Conservation (phyloP, 2,888 invertebrate species). For the Phaedon cochleariae region DNA sequence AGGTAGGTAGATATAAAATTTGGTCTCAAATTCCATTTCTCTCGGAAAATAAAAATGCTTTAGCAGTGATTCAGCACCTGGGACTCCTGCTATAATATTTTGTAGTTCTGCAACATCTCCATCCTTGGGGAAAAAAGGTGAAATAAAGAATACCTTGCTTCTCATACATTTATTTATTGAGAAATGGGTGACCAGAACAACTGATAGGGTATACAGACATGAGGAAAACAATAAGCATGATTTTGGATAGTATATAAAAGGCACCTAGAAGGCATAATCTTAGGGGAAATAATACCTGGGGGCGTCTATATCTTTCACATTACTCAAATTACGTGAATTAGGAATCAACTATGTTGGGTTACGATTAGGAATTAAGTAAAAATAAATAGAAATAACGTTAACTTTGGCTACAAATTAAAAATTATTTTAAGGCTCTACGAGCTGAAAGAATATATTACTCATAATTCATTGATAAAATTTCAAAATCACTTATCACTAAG, state of each 20-base stretch:
- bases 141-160: constrained; percentile 25
- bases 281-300: constrained; percentile 20
- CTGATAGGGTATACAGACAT: constrained; percentile 27
- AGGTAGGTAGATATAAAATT: no score
- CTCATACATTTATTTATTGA: constrained; percentile 60
- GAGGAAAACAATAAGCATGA: constrained; percentile 21
- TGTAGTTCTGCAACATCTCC: no score
- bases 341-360: constrained; percentile 27
- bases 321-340: constrained; percentile 23
- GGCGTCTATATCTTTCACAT: constrained; percentile 12
- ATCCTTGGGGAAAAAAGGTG: no score
- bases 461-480: constrained; percentile 43
- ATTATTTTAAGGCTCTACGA: constrained; percentile 49
- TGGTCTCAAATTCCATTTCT: no score
- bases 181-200: constrained; percentile 52
- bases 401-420: constrained; percentile 61
- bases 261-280: constrained; percentile 40
- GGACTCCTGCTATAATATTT: no score
- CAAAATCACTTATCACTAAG: constrained; percentile 29
- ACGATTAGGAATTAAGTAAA: constrained; percentile 50
- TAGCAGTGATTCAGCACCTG: no score
- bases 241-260: constrained; percentile 39
- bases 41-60: no score
- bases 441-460: constrained; percentile 53
- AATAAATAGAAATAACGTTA: constrained; percentile 58